These are phyloP conservation scores for Phenganax stokvisi DNA, from an alignment of 92 coral and sea anemone species.

Conservation along the genomic window DNA sequence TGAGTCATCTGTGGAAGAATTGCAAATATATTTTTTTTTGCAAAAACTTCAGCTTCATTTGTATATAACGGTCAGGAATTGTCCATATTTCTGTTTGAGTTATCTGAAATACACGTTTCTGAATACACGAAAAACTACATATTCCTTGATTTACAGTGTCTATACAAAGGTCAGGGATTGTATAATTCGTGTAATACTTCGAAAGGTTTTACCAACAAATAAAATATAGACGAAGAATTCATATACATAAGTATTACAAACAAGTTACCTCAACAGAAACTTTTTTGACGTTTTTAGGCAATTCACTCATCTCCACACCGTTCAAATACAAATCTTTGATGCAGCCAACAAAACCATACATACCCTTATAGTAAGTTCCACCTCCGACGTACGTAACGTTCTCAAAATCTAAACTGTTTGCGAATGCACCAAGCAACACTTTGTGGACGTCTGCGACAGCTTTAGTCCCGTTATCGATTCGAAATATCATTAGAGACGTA, in stretches of 20 bases:
- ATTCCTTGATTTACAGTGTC: too few species aligned
- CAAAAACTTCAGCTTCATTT: too few species aligned
- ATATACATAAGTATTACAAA: too few species aligned
- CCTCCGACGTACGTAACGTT: constrained; percentile 61
- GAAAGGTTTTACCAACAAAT: constrained; percentile 39
- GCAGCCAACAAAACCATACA: constrained; percentile 83
- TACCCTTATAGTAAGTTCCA: constrained; percentile 49
- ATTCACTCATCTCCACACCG: constrained; percentile 38
- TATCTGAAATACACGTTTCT: too few species aligned
- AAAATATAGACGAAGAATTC: too few species aligned
- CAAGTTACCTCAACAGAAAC: too few species aligned
- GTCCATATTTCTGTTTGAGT: too few species aligned
- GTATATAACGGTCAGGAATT: too few species aligned
- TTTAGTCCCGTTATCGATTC: constrained; percentile 60
- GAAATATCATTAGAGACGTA: constrained; percentile 53
- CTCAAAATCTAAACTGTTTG: constrained; percentile 41
- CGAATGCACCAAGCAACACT: background rate
- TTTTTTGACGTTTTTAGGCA: constrained; percentile 24
- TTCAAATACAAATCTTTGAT: constrained; percentile 61
- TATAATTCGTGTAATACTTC: background rate
- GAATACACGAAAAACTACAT: too few species aligned
- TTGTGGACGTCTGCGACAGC: constrained; percentile 19
- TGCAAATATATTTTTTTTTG: too few species aligned
- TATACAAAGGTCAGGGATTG: too few species aligned
- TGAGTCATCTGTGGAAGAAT: too few species aligned